Percentiles rank a stretch among this genome's conserved stretches.
Evolutionary conservation across 2,113 vertebrate species (phyloP).

Genomic region (Oryzias melastigma): DNA sequence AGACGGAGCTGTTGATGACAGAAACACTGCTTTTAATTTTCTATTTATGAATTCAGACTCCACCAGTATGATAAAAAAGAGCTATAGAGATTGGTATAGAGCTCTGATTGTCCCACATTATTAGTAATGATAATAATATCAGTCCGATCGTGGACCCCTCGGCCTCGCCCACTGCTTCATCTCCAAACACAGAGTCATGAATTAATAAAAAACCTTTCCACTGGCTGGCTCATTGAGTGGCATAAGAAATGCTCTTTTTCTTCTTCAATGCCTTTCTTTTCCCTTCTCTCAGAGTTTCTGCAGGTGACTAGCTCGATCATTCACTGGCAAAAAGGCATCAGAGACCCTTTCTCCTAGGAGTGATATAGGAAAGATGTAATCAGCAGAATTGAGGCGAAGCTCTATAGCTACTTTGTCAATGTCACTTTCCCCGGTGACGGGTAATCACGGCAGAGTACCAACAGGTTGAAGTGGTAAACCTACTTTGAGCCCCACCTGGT

Average conservation of each 20-base stretch:
- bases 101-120: slow-evolving; percentile 63
- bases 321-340: slow-evolving; percentile 27
- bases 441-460: not conserved
- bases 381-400: slow-evolving; percentile 40
- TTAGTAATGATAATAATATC: slow-evolving; percentile 66
- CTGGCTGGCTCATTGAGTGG: slow-evolving; percentile 37
- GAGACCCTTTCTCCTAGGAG: slow-evolving; percentile 21
- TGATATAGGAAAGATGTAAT: slow-evolving; percentile 39
- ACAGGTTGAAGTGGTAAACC: not conserved
- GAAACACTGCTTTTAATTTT: slow-evolving; percentile 57
- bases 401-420: slow-evolving; percentile 20
- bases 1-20: slow-evolving; percentile 25
- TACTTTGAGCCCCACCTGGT: not conserved
- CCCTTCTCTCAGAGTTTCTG: slow-evolving; percentile 2
- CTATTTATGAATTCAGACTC: slow-evolving; percentile 65
- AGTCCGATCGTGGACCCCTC: slow-evolving; percentile 51
- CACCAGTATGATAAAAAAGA: slow-evolving; percentile 26
- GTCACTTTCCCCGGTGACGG: slow-evolving; percentile 24
- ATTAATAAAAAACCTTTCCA: slow-evolving; percentile 44
- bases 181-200: slow-evolving; percentile 33
- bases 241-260: slow-evolving; percentile 19
- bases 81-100: slow-evolving; percentile 27
- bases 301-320: slow-evolving; percentile 27
- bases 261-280: not conserved
- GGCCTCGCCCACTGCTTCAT: slow-evolving; percentile 33